Evolutionary conservation across 2,113 vertebrate species (phyloP), one percentile per base, ranked within the genome.

Genomic region (Sardina pilchardus): DNA sequence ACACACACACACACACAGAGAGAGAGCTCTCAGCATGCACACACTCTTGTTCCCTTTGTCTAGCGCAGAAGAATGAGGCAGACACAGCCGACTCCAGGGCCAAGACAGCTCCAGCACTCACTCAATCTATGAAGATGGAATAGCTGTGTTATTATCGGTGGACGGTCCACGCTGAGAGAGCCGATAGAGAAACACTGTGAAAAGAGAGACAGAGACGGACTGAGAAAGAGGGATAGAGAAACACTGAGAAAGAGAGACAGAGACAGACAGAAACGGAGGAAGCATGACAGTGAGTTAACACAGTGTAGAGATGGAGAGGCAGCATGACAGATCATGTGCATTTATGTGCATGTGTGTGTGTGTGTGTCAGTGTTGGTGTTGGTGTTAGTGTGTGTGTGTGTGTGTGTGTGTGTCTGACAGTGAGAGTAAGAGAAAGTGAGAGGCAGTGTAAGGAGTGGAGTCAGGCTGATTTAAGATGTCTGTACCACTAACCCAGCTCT

Each of bases 311-410:
- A 4, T 42, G 39, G 39, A 42, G 39, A 42, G 39, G 39, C 39
- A 42, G 39, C 39, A 42, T 3, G 39, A 42, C 39, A 42, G 39
- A 42, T 42, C 39, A 42, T 80, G 26, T 80, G 75, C 26, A 17
- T 80, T n/a, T 80, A 24, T 80, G 75, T 80, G 75, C 36, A 30
- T 80, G 75, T 80, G 75, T 78, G 71, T 78, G 71, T 78, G 71
- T 78, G 71, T 78, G 71, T 78, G 71, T 78, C 3, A 5, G 71
- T 78, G 71, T 78, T 8, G 2, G 71, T 39, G 71, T 78, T 5
- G 6, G 36, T 80, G 71, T 81, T 42, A 8, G 81, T 81, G 34
- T 43, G 39, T 39, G 81, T 81, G 34, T 81, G 81, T 39, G 39
- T 81, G 34, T 81, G 80, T 39, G 1, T 81, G 34, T 81, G 80